Evolutionary conservation across 37 sponge, comb jelly and placozoan species (phyloP), one percentile per base, ranked within the genome.

Genomic region (Oscarella lobularis): DNA sequence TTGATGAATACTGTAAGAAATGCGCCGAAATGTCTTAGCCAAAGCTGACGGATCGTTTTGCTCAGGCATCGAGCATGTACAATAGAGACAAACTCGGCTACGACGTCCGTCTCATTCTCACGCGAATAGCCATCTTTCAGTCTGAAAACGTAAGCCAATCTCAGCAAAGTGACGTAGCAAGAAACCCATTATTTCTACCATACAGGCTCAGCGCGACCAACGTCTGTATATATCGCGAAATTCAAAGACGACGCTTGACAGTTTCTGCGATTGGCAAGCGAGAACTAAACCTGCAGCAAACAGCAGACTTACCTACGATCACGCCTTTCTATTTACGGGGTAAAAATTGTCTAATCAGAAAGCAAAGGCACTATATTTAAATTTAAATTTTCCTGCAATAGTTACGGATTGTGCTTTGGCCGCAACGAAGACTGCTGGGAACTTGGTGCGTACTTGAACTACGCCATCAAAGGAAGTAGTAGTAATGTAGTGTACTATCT

Each of bases 251-350:
- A 48, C 14, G 9, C 60, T 48, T 48, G 60, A 48, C 14, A 48
- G 60, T 48, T 48, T 48, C 60, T 48, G 60, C 60, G 20, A 48
- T 9, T 48, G 60, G 60, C 60, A 48, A 48, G 9, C 60, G 60
- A 48, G 20, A 20, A 48, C 60, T 27, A 48, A 48, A 48, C 9
- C 60, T 27, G 60, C 9, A 27, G 60, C 60, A 9, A 48, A 20
- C 20, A 20, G 20, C 60, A 9, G 14, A 48, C 60, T 48, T 48
- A 20, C 9, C 60, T 48, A 48, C 20, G 60, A 48, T 20, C 60
- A 48, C 60, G 60, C 60, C 9, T 48, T 48, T 20, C 60, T 48
- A 9, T 20, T 48, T 48, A 48, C 20, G 9, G 60, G 60, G 60
- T 48, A 20, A 48, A 20, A 27, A 48, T 48, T 9, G 60, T 27